Conservation (phyloP, 2,888 invertebrate genomes). For the Leuctra nigra region DNA sequence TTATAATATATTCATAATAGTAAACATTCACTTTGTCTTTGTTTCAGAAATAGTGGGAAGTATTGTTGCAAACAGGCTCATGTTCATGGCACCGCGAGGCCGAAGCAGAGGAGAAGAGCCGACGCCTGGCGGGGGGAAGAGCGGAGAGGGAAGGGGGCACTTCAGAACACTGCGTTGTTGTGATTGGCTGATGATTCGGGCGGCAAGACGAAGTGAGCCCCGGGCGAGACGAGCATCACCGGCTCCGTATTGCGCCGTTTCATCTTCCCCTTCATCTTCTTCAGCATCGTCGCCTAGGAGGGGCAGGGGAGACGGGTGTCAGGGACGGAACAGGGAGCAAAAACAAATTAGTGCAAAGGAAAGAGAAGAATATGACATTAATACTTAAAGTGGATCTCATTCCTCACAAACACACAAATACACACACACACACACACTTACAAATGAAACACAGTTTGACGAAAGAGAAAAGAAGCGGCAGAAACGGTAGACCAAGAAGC, state of each 20-base stretch:
- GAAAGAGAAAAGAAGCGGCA: conserved; percentile 22
- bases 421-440: too few relatives aligned
- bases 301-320: conserved; percentile 40
- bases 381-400: conserved; percentile 26
- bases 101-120: not conserved
- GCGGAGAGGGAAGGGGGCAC: conserved; percentile 7
- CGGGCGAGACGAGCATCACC: conserved; percentile 55
- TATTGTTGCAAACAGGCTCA: conserved; percentile 10
- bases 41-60: conserved; percentile 18
- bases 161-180: conserved; percentile 29
- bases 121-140: not conserved
- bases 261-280: conserved; percentile 96
- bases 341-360: conserved; percentile 33
- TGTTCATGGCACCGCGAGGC: conserved; percentile 1
- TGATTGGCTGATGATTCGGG: conserved; percentile 27
- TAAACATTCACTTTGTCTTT: conserved; percentile 14
- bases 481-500: conserved; percentile 15
- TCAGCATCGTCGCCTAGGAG: conserved; percentile 97
- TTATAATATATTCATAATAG: too few relatives aligned
- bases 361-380: conserved; percentile 29
- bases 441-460: conserved; percentile 20
- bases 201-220: conserved; percentile 37
- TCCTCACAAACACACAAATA: conserved; percentile 22
- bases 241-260: conserved; percentile 92
- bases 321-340: conserved; percentile 38